A percentile compares a stretch with the other conserved stretches of the same genome.
phyloP scores from a whole-genome alignment of 2,113 vertebrate genomes.

The Aleadryas rufinucha region DNA sequence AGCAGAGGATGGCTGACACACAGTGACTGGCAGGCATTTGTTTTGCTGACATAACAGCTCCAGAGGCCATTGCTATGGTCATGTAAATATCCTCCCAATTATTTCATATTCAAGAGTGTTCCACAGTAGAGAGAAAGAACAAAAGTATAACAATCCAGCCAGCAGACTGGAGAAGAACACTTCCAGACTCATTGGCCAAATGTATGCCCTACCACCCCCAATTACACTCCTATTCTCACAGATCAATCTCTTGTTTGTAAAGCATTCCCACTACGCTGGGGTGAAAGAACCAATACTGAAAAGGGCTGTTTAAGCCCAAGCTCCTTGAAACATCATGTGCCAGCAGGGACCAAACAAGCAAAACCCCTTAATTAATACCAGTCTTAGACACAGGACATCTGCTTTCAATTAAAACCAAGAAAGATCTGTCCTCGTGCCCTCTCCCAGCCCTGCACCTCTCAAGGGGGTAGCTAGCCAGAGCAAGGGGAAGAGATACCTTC shows the following conservation, averaged over 20 bases:
- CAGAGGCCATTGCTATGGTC: not conserved
- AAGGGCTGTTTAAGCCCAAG: not conserved
- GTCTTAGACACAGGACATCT: not conserved
- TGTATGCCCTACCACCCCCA: not conserved
- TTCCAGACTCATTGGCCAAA: not conserved
- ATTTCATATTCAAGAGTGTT: not conserved
- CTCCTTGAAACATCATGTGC: not conserved
- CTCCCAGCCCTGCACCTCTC: not conserved
- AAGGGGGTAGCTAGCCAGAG: not conserved
- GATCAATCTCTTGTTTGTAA: not conserved
- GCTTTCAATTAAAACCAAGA: not conserved
- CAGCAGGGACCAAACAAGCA: not conserved
- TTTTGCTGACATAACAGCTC: not conserved
- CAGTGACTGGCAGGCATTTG: not conserved
- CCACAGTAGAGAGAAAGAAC: not conserved
- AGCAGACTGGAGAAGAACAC: not conserved
- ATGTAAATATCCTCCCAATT: not conserved
- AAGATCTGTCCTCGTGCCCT: fast-evolving
- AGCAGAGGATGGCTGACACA: not conserved
- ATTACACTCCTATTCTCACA: not conserved
- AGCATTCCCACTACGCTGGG: not conserved
- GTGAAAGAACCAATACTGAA: not conserved
- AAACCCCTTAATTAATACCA: not conserved
- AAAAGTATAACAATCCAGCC: not conserved
- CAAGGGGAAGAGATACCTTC: not conserved